A percentile compares a stretch with the other conserved stretches of the same genome.
Conservation (phyloP, 1,140 invertebrate species). For the Leptestheria dahalacensis region DNA sequence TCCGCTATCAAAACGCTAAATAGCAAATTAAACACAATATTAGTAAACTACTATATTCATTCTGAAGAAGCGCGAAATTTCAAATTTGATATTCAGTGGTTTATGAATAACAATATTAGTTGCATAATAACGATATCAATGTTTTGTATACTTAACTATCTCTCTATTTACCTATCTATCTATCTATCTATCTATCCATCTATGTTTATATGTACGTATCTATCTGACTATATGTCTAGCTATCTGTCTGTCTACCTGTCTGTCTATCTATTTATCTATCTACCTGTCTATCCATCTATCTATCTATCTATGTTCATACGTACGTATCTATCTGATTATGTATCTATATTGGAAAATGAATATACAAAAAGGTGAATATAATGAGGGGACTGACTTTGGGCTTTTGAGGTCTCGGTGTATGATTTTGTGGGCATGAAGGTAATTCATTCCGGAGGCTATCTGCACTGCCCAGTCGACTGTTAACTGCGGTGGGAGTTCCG, state of each 20-base stretch:
- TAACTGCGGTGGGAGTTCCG: conserved; percentile 61
- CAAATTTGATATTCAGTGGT: background rate
- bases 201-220: too few species aligned
- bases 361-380: conserved; percentile 1
- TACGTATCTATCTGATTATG: background rate
- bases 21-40: conserved; percentile 23
- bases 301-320: too few species aligned
- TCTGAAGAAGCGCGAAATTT: conserved; percentile 1
- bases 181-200: too few species aligned
- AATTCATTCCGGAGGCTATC: conserved; percentile 90
- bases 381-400: conserved; percentile 60
- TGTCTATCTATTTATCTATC: too few species aligned
- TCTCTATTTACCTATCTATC: too few species aligned
- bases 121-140: background rate
- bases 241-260: too few species aligned
- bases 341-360: background rate
- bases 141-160: too few species aligned
- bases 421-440: conserved; percentile 89
- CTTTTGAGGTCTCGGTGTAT: conserved; percentile 94
- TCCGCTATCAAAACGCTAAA: conserved; percentile 79
- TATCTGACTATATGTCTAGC: too few species aligned
- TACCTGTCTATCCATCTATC: too few species aligned
- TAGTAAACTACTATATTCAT: background rate
- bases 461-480: conserved; percentile 87
- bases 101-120: background rate